phyloP scores from a whole-genome alignment of 2,797 vertebrate species.

The Oreochromis mossambicus region DNA sequence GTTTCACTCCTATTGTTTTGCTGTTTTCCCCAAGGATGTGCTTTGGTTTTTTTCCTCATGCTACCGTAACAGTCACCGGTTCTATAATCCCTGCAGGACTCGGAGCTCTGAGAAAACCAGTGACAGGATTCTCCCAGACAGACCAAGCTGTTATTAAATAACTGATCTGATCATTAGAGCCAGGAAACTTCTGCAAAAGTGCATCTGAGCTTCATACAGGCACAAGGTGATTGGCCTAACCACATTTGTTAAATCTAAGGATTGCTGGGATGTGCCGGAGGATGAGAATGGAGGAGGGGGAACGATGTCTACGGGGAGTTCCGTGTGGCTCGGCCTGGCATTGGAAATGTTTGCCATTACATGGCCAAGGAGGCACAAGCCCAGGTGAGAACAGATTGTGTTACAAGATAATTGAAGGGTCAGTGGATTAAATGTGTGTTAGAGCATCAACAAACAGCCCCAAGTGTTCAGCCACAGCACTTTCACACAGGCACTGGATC shows the following conservation, averaged over 20 bases:
- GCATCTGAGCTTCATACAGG: not conserved
- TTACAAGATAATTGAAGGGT: conserved; percentile 58
- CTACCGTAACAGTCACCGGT: not conserved
- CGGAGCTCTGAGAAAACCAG: conserved; percentile 38
- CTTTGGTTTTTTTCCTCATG: conserved; percentile 6
- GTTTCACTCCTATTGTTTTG: not conserved
- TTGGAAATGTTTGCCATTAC: conserved; percentile 36
- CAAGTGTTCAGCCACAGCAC: not conserved
- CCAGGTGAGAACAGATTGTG: conserved; percentile 43
- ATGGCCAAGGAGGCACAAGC: not conserved
- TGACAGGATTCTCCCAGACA: conserved; percentile 38
- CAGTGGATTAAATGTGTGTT: conserved; percentile 10
- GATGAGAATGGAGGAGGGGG: not conserved
- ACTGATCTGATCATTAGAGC: not conserved
- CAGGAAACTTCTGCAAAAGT: not conserved
- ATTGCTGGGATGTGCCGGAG: not conserved
- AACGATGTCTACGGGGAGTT: conserved; percentile 6
- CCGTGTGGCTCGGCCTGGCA: not conserved
- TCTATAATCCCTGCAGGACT: conserved; percentile 14
- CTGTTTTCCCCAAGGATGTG: not conserved
- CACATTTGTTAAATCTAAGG: not conserved
- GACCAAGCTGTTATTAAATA: conserved; percentile 5
- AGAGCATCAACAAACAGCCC: conserved; percentile 25
- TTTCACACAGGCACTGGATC: not conserved
- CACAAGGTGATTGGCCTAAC: not conserved